A percentile compares a stretch with the other conserved stretches of the same genome.
These are phyloP conservation scores for Eremophila alpestris DNA, from an alignment of 2,797 vertebrate species.

Conservation along the genomic window DNA sequence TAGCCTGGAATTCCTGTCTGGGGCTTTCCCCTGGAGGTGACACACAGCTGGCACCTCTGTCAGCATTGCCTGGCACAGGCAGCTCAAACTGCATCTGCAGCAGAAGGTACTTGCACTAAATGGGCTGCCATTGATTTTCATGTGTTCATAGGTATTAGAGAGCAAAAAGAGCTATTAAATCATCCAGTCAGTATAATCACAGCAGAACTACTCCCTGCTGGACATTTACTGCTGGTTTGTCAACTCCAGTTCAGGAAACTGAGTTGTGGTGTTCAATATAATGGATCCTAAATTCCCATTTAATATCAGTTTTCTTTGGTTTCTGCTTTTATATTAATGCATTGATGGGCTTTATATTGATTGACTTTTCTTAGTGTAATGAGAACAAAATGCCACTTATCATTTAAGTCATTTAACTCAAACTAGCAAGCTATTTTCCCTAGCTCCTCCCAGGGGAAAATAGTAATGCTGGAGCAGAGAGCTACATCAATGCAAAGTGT, in stretches of 20 bases:
- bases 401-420: slow-evolving; percentile 61
- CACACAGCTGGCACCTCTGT: not conserved
- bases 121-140: slow-evolving; percentile 52
- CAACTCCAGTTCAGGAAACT: slow-evolving; percentile 64
- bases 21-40: not conserved
- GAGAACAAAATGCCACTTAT: slow-evolving; percentile 47
- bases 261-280: slow-evolving; percentile 51
- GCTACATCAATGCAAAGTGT: not conserved
- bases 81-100: not conserved
- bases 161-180: slow-evolving; percentile 42
- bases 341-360: slow-evolving; percentile 57
- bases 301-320: slow-evolving; percentile 64
- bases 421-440: slow-evolving; percentile 41
- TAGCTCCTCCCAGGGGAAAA: slow-evolving; percentile 14
- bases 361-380: slow-evolving; percentile 36
- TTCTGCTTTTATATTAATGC: slow-evolving; percentile 63
- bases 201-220: slow-evolving; percentile 43
- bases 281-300: slow-evolving; percentile 57
- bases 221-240: slow-evolving; percentile 56
- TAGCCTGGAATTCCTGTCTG: not conserved
- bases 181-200: slow-evolving; percentile 38
- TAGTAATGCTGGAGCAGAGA: not conserved
- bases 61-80: not conserved
- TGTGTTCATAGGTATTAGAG: slow-evolving; percentile 20
- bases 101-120: slow-evolving; percentile 1